Evolutionary conservation across 2,113 vertebrate species (phyloP), one percentile per base, ranked within the genome.

Genomic region (Bufo bufo): DNA sequence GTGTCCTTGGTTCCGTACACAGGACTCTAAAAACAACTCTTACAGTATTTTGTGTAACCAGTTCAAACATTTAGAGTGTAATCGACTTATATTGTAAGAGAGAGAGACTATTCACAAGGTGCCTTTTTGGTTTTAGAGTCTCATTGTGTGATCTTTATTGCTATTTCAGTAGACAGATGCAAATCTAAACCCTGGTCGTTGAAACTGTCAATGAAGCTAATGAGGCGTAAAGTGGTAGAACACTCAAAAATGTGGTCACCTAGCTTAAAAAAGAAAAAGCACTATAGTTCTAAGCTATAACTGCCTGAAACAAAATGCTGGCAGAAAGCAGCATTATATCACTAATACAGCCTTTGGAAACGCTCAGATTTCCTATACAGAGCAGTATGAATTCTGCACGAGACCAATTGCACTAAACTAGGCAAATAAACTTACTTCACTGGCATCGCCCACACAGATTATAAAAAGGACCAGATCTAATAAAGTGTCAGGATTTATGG

Each of bases 401-500:
- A 47, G 43, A 49, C 72, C 9, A 47, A 75, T 49, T 47, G 72
- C 17, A 20, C 45, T 75, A 74, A 71, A 71, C 66, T 0, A 66
- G 63, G 63, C 71, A 74, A 47, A 12, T 19, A 47, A 49, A 17
- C 45, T 77, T 23, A 8, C 58, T 82, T 82, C 16, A n/a, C 11
- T 49, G 17, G 17, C 58, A 52, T 52, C 20, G 20, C 63, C 45
- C 43, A 69, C 71, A 16, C 20, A 52, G 49, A 54, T 71, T 52
- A 69, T 84, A 71, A 84, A 84, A 84, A 33, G 47, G 49, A 69
- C 47, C 63, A 84, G 63, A 54, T 54, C 45, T 71, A 69, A 84
- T 84, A 84, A 84, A 69, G 63, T 71, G 63, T 52, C 63, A 54
- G 63, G 82, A 84, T 84, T 84, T 71, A 84, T 84, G 50, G 82